phyloP scores from a whole-genome alignment of 2,113 vertebrate species.

The Pimephales promelas region DNA sequence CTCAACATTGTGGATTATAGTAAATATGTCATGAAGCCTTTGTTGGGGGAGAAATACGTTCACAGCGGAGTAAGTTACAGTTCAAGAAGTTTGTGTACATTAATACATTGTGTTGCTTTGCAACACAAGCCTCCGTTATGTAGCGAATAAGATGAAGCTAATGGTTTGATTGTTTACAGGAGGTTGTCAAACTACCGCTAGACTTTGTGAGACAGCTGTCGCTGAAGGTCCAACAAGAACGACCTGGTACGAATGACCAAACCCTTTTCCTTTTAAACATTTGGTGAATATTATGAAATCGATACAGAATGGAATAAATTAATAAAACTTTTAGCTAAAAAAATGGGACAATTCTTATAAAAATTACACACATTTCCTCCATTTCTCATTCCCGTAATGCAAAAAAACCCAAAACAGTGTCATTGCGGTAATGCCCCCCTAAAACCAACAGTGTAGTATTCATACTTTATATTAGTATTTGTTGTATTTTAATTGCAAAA shows the following conservation, averaged over 20 bases:
- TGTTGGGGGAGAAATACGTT: conserved; percentile 91
- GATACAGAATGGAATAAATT: no score
- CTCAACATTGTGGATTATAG: conserved; percentile 94
- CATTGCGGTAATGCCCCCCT: no score
- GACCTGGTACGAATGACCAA: conserved; percentile 84
- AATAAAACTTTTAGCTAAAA: no score
- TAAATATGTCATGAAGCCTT: conserved; percentile 95
- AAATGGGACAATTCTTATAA: no score
- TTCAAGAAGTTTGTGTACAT: background rate
- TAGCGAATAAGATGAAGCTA: background rate
- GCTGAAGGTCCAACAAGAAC: conserved; percentile 90
- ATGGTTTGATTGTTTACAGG: conserved; percentile 73
- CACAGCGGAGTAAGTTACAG: conserved; percentile 86
- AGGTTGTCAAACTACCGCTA: conserved; percentile 91
- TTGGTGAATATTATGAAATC: background rate
- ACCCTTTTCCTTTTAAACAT: background rate
- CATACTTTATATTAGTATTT: no score
- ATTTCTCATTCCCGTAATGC: no score
- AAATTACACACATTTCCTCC: no score
- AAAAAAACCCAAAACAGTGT: no score
- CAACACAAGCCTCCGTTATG: background rate
- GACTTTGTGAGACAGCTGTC: conserved; percentile 94
- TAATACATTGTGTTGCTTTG: background rate
- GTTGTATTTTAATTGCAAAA: background rate
- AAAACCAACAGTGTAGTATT: no score